Evolutionary conservation across 2,888 invertebrate species (phyloP).

Genomic region (Psylliodes chrysocephalus): DNA sequence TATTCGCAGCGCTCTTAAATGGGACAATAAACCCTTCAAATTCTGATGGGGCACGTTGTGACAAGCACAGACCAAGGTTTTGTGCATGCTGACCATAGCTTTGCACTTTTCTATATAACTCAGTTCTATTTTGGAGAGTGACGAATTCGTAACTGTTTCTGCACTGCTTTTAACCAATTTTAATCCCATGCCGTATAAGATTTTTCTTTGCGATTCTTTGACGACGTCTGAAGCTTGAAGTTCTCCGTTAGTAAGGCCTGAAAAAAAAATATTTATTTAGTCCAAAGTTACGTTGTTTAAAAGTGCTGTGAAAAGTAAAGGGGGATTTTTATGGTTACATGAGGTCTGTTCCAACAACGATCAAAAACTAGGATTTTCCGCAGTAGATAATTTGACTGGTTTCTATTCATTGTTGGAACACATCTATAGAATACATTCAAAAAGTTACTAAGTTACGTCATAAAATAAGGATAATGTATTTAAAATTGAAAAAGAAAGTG

Average conservation of each 20-base stretch:
- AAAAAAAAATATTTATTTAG: neutral
- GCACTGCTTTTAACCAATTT: constrained; percentile 56
- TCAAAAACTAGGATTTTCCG: too few relatives aligned
- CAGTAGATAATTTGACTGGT: too few relatives aligned
- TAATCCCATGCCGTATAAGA: constrained; percentile 60
- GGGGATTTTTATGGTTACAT: too few relatives aligned
- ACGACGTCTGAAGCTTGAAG: neutral
- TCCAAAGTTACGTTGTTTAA: too few relatives aligned
- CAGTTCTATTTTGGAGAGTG: constrained; percentile 58
- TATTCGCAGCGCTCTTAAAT: constrained; percentile 57
- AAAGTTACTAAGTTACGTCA: too few relatives aligned
- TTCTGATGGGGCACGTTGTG: constrained; percentile 57
- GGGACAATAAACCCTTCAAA: constrained; percentile 57
- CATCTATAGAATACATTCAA: too few relatives aligned
- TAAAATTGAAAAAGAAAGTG: too few relatives aligned
- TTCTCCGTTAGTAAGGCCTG: constrained; percentile 16
- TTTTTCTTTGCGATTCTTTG: constrained; percentile 55
- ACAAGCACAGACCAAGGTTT: constrained; percentile 57
- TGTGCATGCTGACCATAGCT: constrained; percentile 59
- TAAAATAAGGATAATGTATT: too few relatives aligned
- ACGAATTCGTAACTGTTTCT: constrained; percentile 50
- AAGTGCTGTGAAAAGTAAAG: too few relatives aligned
- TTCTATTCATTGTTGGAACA: too few relatives aligned
- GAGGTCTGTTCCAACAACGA: too few relatives aligned
- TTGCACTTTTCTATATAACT: constrained; percentile 60